phyloP scores from a whole-genome alignment of 2,113 vertebrate species.

The Menura novaehollandiae region DNA sequence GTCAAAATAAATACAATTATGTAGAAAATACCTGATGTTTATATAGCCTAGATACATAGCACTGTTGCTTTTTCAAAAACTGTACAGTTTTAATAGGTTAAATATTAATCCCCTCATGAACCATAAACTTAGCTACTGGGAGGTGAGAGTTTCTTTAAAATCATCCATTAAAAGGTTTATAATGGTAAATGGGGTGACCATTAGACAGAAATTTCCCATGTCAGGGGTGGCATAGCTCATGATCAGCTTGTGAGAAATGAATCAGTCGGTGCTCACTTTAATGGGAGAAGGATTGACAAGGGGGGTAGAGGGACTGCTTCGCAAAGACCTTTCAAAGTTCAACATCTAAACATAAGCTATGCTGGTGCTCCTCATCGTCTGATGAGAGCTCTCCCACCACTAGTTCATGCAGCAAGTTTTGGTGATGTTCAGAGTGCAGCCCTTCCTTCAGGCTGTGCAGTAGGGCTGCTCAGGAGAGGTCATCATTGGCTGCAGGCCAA shows the following conservation, averaged over 20 bases:
- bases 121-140: background rate
- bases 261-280: rapidly evolving
- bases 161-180: background rate
- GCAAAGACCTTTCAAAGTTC: background rate
- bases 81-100: background rate
- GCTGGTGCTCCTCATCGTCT: rapidly evolving
- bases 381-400: background rate
- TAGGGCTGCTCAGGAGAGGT: background rate
- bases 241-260: background rate
- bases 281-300: rapidly evolving
- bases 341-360: background rate
- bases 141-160: background rate
- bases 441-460: background rate
- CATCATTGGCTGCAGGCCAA: background rate
- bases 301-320: background rate
- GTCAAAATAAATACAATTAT: background rate
- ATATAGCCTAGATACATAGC: background rate
- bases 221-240: background rate
- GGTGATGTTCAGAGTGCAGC: background rate
- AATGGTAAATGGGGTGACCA: background rate
- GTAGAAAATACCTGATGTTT: background rate
- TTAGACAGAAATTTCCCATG: background rate
- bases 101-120: background rate
- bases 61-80: background rate
- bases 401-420: background rate